Evolutionary conservation across 2,797 vertebrate species (phyloP).

Genomic region (Vespertilio murinus): DNA sequence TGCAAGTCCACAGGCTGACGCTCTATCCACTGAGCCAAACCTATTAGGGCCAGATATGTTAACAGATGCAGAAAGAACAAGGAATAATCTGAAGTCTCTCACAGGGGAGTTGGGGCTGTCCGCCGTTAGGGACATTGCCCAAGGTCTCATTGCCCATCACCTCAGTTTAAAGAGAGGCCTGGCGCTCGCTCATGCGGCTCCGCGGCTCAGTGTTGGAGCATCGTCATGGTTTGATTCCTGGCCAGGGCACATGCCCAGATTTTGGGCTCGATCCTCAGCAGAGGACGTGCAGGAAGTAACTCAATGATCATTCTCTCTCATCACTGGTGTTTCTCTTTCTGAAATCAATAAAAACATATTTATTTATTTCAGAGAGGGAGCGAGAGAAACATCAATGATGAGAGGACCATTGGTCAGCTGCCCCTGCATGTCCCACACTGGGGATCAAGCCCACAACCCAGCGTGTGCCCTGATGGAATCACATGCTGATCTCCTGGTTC

Average conservation of each 20-base stretch:
- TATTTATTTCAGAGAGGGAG: no score
- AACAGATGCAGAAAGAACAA: neutral
- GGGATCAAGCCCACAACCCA: no score
- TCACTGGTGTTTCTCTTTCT: neutral
- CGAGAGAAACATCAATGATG: no score
- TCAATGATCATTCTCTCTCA: neutral
- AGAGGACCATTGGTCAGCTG: no score
- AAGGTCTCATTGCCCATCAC: neutral
- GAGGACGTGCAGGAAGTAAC: neutral
- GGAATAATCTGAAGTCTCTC: neutral
- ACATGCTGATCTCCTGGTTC: no score
- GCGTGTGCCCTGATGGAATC: no score
- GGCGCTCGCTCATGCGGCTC: neutral
- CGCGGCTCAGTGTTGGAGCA: neutral
- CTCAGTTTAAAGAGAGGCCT: neutral
- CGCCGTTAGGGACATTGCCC: neutral
- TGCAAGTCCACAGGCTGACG: no score
- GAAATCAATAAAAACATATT: no score
- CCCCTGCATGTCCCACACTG: no score
- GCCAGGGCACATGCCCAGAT: no score
- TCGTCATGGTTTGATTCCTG: neutral
- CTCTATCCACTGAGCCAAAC: no score
- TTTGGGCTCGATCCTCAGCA: neutral
- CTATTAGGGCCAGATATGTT: neutral
- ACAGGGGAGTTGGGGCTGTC: neutral